Evolutionary conservation across 2,797 vertebrate species (phyloP).

Genomic region (Aphelocoma californica): DNA sequence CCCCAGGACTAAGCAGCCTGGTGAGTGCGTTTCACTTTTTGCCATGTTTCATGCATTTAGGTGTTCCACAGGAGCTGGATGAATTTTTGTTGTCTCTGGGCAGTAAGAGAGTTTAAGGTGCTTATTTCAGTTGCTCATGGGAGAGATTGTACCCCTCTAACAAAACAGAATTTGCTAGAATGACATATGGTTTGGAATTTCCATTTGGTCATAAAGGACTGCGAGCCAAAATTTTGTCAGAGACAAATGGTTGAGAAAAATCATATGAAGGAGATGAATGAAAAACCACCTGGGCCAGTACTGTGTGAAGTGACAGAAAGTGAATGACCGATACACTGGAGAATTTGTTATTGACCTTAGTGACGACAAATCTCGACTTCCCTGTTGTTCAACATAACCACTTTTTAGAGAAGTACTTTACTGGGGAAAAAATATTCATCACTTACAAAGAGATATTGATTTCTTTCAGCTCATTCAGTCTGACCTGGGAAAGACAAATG

Average conservation of each 20-base stretch:
- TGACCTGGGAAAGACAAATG: conserved; percentile 22
- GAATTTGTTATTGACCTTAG: not conserved
- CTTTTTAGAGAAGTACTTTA: not conserved
- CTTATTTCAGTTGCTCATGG: not conserved
- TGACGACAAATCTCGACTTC: not conserved
- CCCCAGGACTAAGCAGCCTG: not conserved
- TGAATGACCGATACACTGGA: not conserved
- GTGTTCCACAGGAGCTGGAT: not conserved
- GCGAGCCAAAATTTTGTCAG: not conserved
- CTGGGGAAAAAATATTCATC: not conserved
- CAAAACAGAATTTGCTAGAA: not conserved
- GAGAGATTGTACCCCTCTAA: not conserved
- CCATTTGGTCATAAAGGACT: not conserved
- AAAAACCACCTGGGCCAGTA: not conserved
- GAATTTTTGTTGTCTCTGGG: not conserved
- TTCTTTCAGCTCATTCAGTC: not conserved
- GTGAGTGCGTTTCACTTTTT: not conserved
- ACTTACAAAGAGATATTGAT: conserved; percentile 13
- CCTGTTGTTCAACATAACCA: not conserved
- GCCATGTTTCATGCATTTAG: not conserved
- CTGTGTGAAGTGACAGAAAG: not conserved
- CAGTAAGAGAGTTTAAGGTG: not conserved
- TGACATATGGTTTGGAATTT: not conserved
- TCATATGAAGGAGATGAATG: not conserved
- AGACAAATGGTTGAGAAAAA: not conserved